phyloP scores from a whole-genome alignment of 2,113 vertebrate genomes.

The Cyprinodon variegatus region DNA sequence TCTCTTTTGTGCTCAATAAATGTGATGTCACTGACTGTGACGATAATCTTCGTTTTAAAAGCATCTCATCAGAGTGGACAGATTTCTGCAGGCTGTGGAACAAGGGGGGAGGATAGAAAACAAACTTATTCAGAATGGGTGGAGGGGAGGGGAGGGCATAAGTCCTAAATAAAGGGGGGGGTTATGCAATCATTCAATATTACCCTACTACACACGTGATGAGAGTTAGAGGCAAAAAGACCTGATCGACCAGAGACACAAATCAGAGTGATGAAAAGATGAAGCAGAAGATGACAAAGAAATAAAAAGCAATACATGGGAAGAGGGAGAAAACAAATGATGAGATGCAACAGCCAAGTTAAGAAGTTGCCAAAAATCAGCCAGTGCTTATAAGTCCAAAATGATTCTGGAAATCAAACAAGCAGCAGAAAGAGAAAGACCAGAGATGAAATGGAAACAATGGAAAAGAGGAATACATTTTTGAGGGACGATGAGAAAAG shows the following conservation, averaged over 20 bases:
- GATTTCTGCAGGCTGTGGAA: constrained; percentile 75
- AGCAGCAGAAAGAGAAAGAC: neutral
- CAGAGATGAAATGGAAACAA: constrained; percentile 27
- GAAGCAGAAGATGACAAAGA: constrained; percentile 20
- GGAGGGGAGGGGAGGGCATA: constrained; percentile 55
- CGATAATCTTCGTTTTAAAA: constrained; percentile 77
- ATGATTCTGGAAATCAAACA: constrained; percentile 17
- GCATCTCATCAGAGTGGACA: constrained; percentile 75
- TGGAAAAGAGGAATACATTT: constrained; percentile 25
- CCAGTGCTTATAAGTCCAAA: constrained; percentile 5
- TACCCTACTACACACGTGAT: constrained; percentile 32
- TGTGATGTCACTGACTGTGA: constrained; percentile 60
- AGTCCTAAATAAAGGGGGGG: constrained; percentile 56
- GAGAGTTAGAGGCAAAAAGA: constrained; percentile 16
- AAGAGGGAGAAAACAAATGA: constrained; percentile 48
- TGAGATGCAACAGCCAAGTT: constrained; percentile 45
- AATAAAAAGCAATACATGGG: constrained; percentile 15
- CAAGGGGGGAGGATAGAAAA: constrained; percentile 28
- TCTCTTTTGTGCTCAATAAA: constrained; percentile 64
- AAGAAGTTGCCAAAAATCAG: constrained; percentile 29
- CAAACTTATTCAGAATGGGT: constrained; percentile 44
- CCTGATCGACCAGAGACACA: constrained; percentile 9
- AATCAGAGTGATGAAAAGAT: constrained; percentile 28
- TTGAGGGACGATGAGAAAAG: constrained; percentile 26
- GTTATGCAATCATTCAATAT: constrained; percentile 57